Percentiles rank a stretch among this genome's conserved stretches.
Evolutionary conservation across 1,140 invertebrate species (phyloP).

Genomic region (Pseudomyrmex sp.): DNA sequence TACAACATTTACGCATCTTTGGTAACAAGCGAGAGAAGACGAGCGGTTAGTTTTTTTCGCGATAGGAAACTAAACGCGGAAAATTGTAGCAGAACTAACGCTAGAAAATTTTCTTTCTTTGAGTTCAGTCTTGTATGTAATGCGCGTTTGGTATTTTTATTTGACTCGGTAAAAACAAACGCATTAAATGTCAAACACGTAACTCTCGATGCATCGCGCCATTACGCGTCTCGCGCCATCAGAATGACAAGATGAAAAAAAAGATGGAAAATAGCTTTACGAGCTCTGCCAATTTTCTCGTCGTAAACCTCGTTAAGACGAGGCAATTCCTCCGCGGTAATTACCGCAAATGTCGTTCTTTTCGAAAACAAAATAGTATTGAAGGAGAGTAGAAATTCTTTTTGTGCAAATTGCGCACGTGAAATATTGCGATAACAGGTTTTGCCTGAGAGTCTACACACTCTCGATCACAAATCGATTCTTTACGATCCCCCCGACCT

Average conservation of each 20-base stretch:
- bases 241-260: slow-evolving; percentile 4
- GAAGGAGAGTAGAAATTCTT: background rate
- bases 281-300: slow-evolving; percentile 10
- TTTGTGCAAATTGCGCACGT: background rate
- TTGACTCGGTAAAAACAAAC: background rate
- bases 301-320: slow-evolving; percentile 15
- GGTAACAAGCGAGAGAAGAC: background rate
- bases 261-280: background rate
- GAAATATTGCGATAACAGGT: slow-evolving; percentile 16
- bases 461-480: slow-evolving; percentile 45
- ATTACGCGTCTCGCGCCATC: background rate
- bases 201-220: background rate
- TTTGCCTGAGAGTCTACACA: background rate
- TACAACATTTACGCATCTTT: background rate
- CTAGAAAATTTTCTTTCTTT: no score
- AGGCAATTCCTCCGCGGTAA: background rate
- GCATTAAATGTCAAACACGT: slow-evolving; percentile 6
- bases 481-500: slow-evolving; percentile 42
- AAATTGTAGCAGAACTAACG: background rate
- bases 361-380: background rate
- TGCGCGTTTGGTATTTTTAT: background rate
- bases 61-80: background rate
- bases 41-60: background rate
- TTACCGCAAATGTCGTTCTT: slow-evolving; percentile 10
- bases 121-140: no score